Conservation (phyloP, 2,888 invertebrate genomes). For the Tetragonisca angustula region DNA sequence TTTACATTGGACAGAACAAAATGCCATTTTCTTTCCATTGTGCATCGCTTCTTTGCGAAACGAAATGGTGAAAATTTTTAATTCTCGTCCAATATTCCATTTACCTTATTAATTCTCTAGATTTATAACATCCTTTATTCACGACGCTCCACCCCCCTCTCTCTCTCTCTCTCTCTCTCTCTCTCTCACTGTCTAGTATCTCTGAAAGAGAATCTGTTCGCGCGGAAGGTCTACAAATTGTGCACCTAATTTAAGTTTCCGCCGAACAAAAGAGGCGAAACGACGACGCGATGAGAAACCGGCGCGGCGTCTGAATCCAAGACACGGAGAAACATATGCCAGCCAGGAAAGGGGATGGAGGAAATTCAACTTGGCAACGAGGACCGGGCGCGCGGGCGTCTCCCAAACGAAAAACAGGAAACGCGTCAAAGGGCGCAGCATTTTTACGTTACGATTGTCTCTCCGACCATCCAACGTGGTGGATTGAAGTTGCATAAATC, state of each 20-base stretch:
- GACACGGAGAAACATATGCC: background rate
- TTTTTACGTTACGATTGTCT: constrained; percentile 17
- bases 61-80: background rate
- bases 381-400: too few relatives aligned
- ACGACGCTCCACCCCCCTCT: background rate
- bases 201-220: background rate
- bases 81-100: background rate
- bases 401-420: constrained; percentile 4
- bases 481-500: constrained; percentile 46
- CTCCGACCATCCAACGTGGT: background rate
- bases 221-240: constrained; percentile 3
- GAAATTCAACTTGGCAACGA: constrained; percentile 6
- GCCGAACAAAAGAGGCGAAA: background rate
- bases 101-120: background rate
- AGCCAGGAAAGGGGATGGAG: background rate
- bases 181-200: background rate
- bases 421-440: background rate
- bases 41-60: constrained; percentile 3
- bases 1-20: background rate
- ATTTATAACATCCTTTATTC: constrained; percentile 3
- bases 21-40: background rate
- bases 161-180: too few relatives aligned
- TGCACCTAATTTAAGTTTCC: background rate
- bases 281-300: background rate
- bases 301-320: constrained; percentile 4